These are phyloP conservation scores for Eptatretus burgeri DNA, from an alignment of 2,113 vertebrate species.

Conservation along the genomic window DNA sequence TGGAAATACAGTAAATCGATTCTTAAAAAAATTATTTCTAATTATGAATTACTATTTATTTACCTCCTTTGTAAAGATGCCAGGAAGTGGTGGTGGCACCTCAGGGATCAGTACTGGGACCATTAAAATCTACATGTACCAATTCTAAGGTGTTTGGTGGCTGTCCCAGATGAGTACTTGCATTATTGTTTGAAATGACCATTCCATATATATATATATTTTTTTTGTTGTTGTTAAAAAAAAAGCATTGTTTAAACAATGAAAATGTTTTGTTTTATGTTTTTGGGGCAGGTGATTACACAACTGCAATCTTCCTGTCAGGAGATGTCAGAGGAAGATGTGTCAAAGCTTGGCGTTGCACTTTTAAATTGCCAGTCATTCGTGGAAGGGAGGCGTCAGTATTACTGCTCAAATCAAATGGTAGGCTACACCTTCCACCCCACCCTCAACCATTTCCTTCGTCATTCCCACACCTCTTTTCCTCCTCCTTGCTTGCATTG, in stretches of 20 bases:
- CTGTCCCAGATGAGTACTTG: no score
- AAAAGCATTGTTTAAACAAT: not conserved
- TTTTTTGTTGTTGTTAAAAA: no score
- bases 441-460: not conserved
- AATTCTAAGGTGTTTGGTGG: no score
- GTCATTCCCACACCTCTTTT: not conserved
- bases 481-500: not conserved
- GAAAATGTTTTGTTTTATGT: not conserved
- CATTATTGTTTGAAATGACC: no score
- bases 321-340: constrained; percentile 23
- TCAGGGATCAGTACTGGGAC: no score
- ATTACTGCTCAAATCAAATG: constrained; percentile 20
- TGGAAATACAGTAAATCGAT: no score
- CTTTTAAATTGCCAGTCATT: constrained; percentile 29
- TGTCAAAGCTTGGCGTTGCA: constrained; percentile 23
- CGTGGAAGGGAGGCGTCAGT: constrained; percentile 17
- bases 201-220: no score
- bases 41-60: no score
- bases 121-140: no score
- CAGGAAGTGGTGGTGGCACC: no score
- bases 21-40: no score
- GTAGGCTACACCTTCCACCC: constrained; percentile 12
- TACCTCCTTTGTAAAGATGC: no score
- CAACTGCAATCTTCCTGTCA: constrained; percentile 18
- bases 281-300: constrained; percentile 17